phyloP scores from a whole-genome alignment of 92 coral and sea anemone genomes.

The Porites divaricata region DNA sequence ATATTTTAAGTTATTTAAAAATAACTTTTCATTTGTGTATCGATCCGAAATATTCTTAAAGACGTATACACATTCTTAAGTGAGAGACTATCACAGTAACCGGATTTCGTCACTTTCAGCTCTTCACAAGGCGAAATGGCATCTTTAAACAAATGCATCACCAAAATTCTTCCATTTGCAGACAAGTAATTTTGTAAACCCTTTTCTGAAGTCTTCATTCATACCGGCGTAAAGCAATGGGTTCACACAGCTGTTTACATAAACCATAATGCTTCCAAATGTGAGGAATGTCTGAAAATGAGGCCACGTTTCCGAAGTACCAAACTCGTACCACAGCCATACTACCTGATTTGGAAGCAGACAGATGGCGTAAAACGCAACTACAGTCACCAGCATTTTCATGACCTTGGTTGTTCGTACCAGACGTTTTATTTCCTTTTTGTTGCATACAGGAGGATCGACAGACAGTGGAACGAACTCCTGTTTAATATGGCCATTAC shows the following conservation, averaged over 20 bases:
- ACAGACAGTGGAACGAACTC: slow-evolving; percentile 8
- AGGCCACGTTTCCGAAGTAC: slow-evolving; percentile 56
- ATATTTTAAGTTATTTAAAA: too few species aligned
- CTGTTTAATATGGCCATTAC: slow-evolving; percentile 17
- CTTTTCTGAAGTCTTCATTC: slow-evolving; percentile 87
- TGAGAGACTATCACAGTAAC: too few species aligned
- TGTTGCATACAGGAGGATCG: slow-evolving; percentile 32
- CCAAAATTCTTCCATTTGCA: slow-evolving; percentile 6
- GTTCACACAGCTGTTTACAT: slow-evolving; percentile 81
- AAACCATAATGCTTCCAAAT: slow-evolving; percentile 80
- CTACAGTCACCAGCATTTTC: slow-evolving; percentile 91
- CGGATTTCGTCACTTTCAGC: too few species aligned
- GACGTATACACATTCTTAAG: too few species aligned
- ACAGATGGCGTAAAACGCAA: slow-evolving; percentile 81
- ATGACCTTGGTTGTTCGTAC: slow-evolving; percentile 80
- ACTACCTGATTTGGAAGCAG: slow-evolving; percentile 93
- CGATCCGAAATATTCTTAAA: too few species aligned
- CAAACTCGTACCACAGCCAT: slow-evolving; percentile 94
- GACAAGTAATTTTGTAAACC: slow-evolving; percentile 63
- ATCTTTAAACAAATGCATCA: not conserved
- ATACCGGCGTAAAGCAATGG: slow-evolving; percentile 86
- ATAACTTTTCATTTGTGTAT: too few species aligned
- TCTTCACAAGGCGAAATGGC: not conserved
- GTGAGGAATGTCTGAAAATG: slow-evolving; percentile 58
- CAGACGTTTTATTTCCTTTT: slow-evolving; percentile 66